Conservation (phyloP, 2,888 invertebrate species). For the Saturnia japonica region DNA sequence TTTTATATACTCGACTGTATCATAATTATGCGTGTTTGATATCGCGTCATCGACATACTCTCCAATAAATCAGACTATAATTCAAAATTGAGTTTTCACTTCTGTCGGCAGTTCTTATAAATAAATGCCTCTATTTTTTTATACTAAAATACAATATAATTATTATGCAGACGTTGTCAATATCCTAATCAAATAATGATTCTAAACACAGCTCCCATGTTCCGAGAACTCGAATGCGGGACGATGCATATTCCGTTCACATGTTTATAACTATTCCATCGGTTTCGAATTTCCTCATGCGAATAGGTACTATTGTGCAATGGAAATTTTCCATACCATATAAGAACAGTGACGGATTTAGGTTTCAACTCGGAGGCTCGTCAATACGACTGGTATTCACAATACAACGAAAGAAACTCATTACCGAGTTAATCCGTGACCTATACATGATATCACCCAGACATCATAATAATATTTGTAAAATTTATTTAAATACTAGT, state of each 20-base stretch:
- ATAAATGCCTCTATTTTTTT: no score
- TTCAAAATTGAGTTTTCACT: no score
- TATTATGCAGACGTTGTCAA: background rate
- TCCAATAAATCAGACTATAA: no score
- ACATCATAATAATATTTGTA: no score
- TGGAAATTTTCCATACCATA: background rate
- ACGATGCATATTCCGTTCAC: background rate
- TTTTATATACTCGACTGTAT: no score
- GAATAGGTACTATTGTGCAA: background rate
- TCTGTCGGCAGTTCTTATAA: no score
- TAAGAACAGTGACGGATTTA: background rate
- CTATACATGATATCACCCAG: no score
- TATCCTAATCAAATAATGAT: background rate
- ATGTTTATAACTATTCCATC: constrained; percentile 6
- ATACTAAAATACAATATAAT: background rate
- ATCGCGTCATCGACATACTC: no score
- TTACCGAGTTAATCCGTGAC: background rate
- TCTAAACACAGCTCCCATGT: background rate
- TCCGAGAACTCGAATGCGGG: background rate
- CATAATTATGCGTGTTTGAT: no score
- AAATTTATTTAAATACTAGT: no score
- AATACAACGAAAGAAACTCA: background rate
- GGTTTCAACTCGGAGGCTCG: background rate
- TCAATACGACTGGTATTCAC: background rate
- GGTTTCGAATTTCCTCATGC: background rate